Conservation (phyloP, 2,797 vertebrate species). For the Discoglossus pictus region DNA sequence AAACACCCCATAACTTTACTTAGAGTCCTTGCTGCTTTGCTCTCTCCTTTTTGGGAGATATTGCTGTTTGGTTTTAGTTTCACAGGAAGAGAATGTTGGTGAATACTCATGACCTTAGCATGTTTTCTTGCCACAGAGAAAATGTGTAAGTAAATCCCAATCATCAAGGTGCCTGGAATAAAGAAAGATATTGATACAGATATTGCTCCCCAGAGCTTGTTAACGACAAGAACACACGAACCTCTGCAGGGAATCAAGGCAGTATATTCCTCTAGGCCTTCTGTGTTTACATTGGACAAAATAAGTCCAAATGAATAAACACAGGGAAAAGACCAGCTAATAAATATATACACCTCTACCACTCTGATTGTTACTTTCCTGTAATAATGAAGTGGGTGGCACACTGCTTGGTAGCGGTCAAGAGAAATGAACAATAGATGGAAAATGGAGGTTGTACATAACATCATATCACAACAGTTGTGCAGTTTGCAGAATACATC, state of each 20-base stretch:
- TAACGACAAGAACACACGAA: conserved; percentile 52
- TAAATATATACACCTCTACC: conserved; percentile 42
- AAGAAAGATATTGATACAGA: conserved; percentile 56
- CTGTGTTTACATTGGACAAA: conserved; percentile 53
- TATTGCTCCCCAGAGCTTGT: conserved; percentile 49
- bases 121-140: conserved; percentile 54
- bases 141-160: conserved; percentile 51
- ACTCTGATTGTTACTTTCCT: conserved; percentile 42
- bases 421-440: conserved; percentile 57
- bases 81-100: background rate
- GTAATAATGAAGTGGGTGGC: conserved; percentile 47
- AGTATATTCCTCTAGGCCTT: conserved; percentile 41
- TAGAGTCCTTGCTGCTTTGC: conserved; percentile 54
- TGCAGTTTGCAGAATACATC: conserved; percentile 54
- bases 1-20: conserved; percentile 64
- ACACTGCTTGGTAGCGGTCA: conserved; percentile 35
- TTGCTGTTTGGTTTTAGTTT: conserved; percentile 27
- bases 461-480: conserved; percentile 50
- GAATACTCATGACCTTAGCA: conserved; percentile 30
- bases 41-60: conserved; percentile 41
- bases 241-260: conserved; percentile 37
- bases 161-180: conserved; percentile 50
- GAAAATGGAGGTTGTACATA: conserved; percentile 56
- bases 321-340: conserved; percentile 41
- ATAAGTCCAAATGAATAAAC: conserved; percentile 50